Evolutionary conservation across 2,888 invertebrate species (phyloP), one percentile per base, ranked within the genome.

Genomic region (Euzophera pinguis): DNA sequence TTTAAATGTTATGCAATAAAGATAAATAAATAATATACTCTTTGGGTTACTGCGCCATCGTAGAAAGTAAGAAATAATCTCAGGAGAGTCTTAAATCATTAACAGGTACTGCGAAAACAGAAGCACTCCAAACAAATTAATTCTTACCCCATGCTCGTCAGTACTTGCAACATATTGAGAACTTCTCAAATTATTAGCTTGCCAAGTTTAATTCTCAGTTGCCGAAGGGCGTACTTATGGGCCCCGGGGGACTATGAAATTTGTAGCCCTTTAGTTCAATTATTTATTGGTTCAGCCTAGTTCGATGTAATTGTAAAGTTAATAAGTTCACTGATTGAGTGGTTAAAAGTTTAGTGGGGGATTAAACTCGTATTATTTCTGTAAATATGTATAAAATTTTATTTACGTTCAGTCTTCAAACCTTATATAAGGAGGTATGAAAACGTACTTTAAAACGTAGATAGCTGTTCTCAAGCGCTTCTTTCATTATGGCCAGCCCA

Each of bases 171-270:
- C 78, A 74, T 72, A 74, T 74, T 70, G 69, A 62, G 53, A 74
- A 76, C 67, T 80, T 73, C 55, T 47, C 45, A 52, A 60, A 55
- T 80, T 77, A 81, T 74, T 69, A 66, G 67, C 67, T 62, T 62
- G 62, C 64, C 41, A 60, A 76, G 72, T 77, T 78, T 73, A 75
- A 75, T 70, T 76, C 68, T 62, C 57, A 68, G 67, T 69, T 69
- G 67, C 67, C 69, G 58, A 76, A 76, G 76, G 78, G 76, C 56
- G 66, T 65, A 67, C 67, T 73, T 74, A 80, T 69, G 57, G 78
- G 67, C 53, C 81, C 74, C 75, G 3, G 53, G 65, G 73, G 81
- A 75, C 64, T 76, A 68, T 69, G 63, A 68, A 75, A 77, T 80
- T 81, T 76, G 78, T 73, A 69, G 70, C 64, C 66, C 64, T 62